phyloP scores from a whole-genome alignment of 2,888 invertebrate species.

The Noctua janthe region DNA sequence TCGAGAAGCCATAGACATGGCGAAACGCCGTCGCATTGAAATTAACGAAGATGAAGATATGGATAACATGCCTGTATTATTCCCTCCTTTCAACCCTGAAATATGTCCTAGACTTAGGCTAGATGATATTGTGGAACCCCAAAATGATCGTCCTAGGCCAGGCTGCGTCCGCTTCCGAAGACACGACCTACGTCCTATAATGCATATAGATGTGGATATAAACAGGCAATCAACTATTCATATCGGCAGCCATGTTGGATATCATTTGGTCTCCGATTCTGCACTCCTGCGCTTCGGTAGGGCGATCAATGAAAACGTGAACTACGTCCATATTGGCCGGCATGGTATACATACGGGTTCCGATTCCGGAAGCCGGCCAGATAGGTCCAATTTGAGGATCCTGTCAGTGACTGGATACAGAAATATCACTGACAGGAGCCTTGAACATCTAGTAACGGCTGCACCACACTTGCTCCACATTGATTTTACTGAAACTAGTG shows the following conservation, averaged over 20 bases:
- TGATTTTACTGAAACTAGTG: conserved; percentile 92
- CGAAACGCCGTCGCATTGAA: conserved; percentile 40
- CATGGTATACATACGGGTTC: conserved; percentile 55
- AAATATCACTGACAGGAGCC: conserved; percentile 91
- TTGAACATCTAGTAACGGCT: conserved; percentile 91
- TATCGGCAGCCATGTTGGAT: conserved; percentile 20
- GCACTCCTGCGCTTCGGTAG: conserved; percentile 81
- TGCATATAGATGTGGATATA: conserved; percentile 37
- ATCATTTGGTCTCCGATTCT: conserved; percentile 78
- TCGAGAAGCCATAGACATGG: not conserved
- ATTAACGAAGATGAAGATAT: not conserved
- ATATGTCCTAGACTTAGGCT: not conserved
- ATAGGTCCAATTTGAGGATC: conserved; percentile 86
- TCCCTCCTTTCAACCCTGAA: not conserved
- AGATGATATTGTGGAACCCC: not conserved
- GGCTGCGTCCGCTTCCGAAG: not conserved
- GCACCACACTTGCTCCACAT: conserved; percentile 90
- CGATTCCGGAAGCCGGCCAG: conserved; percentile 71
- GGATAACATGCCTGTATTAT: not conserved
- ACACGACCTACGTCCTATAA: not conserved
- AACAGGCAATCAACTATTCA: not conserved
- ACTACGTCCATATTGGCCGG: conserved; percentile 78
- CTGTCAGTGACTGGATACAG: conserved; percentile 91
- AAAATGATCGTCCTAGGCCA: not conserved
- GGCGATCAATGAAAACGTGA: conserved; percentile 77